A percentile compares a stretch with the other conserved stretches of the same genome.
phyloP scores from a whole-genome alignment of 2,113 vertebrate genomes.

The Semnopithecus entellus region DNA sequence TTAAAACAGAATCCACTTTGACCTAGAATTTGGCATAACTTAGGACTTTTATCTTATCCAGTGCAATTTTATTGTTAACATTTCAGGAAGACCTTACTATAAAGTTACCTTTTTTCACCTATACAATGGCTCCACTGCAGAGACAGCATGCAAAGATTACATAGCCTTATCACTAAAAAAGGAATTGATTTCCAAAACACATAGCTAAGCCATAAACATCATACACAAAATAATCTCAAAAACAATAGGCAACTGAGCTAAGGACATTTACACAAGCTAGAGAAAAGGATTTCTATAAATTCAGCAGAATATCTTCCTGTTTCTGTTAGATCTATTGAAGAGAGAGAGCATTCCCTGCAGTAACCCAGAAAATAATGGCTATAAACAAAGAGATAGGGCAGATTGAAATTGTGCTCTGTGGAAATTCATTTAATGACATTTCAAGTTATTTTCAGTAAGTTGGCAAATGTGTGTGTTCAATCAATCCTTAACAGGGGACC shows the following conservation, averaged over 20 bases:
- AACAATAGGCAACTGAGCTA: constrained; percentile 43
- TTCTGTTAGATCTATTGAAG: constrained; percentile 44
- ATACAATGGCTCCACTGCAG: not conserved
- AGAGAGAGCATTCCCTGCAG: constrained; percentile 32
- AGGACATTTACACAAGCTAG: constrained; percentile 16
- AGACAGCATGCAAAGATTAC: not conserved
- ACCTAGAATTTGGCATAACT: not conserved
- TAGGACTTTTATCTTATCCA: not conserved
- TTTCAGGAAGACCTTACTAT: not conserved
- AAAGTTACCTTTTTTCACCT: not conserved
- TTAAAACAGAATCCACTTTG: not conserved
- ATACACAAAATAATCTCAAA: constrained; percentile 10
- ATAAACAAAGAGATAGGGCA: constrained; percentile 63
- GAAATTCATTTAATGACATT: constrained; percentile 67
- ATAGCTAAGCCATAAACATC: not conserved
- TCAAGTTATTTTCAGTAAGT: constrained; percentile 70
- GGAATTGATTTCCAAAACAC: not conserved
- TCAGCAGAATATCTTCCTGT: constrained; percentile 26
- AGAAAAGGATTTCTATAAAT: constrained; percentile 53
- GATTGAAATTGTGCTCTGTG: constrained; percentile 59
- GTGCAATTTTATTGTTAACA: constrained; percentile 25
- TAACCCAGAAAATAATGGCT: constrained; percentile 50
- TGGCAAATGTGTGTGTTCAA: constrained; percentile 64
- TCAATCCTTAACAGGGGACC: constrained; percentile 48
- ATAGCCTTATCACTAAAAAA: not conserved